A percentile compares a stretch with the other conserved stretches of the same genome.
Conservation (phyloP, 1,140 invertebrate species). For the Globodera ellingtonae region DNA sequence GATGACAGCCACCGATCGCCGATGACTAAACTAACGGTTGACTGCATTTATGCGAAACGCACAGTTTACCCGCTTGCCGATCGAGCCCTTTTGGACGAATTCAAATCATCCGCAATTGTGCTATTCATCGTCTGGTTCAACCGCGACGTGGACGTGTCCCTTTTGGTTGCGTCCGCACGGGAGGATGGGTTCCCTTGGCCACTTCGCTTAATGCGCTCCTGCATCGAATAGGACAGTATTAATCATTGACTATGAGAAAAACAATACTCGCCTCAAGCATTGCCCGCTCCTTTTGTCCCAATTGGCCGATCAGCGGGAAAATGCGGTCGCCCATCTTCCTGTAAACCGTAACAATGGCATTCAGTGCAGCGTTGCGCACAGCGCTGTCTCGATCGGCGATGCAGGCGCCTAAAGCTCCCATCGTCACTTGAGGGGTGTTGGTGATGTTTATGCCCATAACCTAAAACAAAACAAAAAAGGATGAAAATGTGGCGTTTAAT, state of each 20-base stretch:
- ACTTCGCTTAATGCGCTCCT: slow-evolving; percentile 85
- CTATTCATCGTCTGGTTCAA: slow-evolving; percentile 10
- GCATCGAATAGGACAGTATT: neutral
- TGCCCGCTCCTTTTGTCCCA: slow-evolving; percentile 89
- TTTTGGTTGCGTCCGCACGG: too few species aligned
- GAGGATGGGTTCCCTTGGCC: slow-evolving; percentile 43
- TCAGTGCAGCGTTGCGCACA: slow-evolving; percentile 91
- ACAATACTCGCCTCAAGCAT: slow-evolving; percentile 73
- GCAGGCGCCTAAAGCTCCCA: slow-evolving; percentile 89
- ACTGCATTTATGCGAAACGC: neutral
- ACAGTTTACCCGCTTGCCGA: slow-evolving; percentile 22
- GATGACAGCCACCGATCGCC: slow-evolving; percentile 10
- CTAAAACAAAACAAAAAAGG: neutral
- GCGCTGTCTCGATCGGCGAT: slow-evolving; percentile 92
- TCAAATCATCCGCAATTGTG: neutral
- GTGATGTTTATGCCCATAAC: slow-evolving; percentile 82
- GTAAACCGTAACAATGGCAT: slow-evolving; percentile 87
- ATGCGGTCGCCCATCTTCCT: slow-evolving; percentile 85
- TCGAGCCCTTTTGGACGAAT: slow-evolving; percentile 3
- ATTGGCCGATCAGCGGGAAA: slow-evolving; percentile 87
- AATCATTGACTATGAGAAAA: slow-evolving; percentile 8
- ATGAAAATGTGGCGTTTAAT: neutral
- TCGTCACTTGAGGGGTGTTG: slow-evolving; percentile 69
- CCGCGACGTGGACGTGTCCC: slow-evolving; percentile 12
- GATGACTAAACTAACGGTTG: neutral